Evolutionary conservation across 2,797 vertebrate species (phyloP), one percentile per base, ranked within the genome.

Genomic region (Manis crassicaudata): DNA sequence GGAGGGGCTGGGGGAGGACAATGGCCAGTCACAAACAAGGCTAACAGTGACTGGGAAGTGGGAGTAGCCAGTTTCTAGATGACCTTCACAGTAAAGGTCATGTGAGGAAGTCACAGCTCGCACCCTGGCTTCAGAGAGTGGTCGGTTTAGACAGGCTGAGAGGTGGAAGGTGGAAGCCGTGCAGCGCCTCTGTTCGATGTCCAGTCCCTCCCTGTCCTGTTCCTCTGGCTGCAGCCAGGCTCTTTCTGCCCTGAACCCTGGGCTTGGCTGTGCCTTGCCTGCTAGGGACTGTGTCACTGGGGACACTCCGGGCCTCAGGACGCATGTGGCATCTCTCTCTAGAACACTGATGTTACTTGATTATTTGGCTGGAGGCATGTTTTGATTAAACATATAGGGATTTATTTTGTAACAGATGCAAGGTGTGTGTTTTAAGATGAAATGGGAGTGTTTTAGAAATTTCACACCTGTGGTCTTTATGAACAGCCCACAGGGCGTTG

Each of bases 331-430:
- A 23, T 7, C 1, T 65, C 29, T 88, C 82, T 46, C 83, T 6
- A 4, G 23, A n/a, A 54, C 37, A 65, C 56, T 18, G 0, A 12
- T 58, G 68, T 75, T 21, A 86, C 63, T 63, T 46, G 65, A 25
- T 60, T 95, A 37, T 63, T 43, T n/a, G 12, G 80, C 87, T 11
- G 21, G 56, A 93, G 70, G 13, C 37, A 35, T 3, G 56, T 54
- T 89, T 88, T 63, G 56, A 88, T 84, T 62, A 92, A 93, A 79
- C n/a, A 67, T 81, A 46, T 3, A 87, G 3, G 46, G 40, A 52
- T 35, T 95, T 72, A 25, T 88, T 90, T 90, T 83, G 58, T 35
- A 90, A 35, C 6, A 80, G 70, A 73, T 52, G 27, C 58, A 80
- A 76, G 82, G 80, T n/a, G 2, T 62, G 76, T 13, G 27, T 89